Base-by-base conservation (phyloP, 2,113 vertebrate genomes). In the Mirounga angustirostris region DNA sequence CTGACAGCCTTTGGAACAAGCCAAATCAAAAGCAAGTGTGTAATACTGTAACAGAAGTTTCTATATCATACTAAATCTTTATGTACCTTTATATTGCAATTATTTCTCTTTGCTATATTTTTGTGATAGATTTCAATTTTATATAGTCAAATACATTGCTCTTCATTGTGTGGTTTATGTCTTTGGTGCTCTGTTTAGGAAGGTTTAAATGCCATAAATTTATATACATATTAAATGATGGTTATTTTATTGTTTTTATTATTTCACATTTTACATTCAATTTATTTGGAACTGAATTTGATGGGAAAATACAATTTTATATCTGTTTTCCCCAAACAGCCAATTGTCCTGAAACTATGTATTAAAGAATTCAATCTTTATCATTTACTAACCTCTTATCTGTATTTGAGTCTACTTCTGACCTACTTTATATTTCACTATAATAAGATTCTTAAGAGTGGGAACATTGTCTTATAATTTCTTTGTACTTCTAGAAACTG, bases 161-260 rank as follows among this genome's bases (percentile, higher is more conserved):
- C 24, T 74, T 63, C 36, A 61, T 73, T 15, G 1, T 59, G 24
- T 40, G 12, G 2, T 84, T 83, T 91, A 52, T 73, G 2, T 36
- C 11, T 69, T 81, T 46, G 33, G 26, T 79, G 22, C 40, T 92
- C 78, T 91, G 10, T 52, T 83, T 87, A 65, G 36, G 67, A 97
- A 90, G 30, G 1, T 58, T 24, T 71, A 71, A 92, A 71, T 81
- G 65, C 15, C 30, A 24, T 80, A n/a, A 28, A 58, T 82, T 30
- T 69, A 58, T 71, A 36, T 43, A 63, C 36, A 79, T 58, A 90
- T 56, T 76, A 19, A 73, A 7, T 15, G 54, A 30, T 56, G 19
- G 4, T 74, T 92, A 69, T 73, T 93, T 26, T 78, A 54, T 40
- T 94, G 26, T 40, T 97, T 94, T 95, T 89, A 82, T 74, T n/a